Conservation (phyloP, 1,140 invertebrate genomes). For the Conus betulinus region DNA sequence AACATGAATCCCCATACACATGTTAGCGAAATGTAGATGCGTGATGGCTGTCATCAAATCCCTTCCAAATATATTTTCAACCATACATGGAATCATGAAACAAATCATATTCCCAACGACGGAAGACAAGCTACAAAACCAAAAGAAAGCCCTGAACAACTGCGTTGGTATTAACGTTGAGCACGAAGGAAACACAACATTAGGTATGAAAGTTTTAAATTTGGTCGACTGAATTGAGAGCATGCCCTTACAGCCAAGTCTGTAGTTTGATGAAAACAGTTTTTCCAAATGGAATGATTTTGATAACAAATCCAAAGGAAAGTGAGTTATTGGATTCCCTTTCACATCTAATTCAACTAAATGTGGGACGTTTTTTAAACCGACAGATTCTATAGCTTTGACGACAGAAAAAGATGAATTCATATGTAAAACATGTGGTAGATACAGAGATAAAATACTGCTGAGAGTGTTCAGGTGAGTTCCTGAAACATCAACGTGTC, state of each 20-base stretch:
- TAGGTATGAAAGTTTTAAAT: not conserved
- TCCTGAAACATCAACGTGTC: not conserved
- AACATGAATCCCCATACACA: slow-evolving; percentile 66
- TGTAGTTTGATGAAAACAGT: not conserved
- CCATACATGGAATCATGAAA: not conserved
- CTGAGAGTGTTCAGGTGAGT: not conserved
- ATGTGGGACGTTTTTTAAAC: not conserved
- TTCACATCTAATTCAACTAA: not conserved
- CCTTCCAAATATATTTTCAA: too few species aligned
- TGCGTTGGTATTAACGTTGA: not conserved
- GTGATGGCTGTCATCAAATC: slow-evolving; percentile 47
- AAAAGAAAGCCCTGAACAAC: not conserved
- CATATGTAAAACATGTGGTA: slow-evolving; percentile 18
- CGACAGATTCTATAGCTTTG: not conserved
- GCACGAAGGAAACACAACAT: not conserved
- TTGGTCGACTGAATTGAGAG: not conserved
- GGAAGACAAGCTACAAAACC: not conserved
- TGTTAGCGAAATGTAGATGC: slow-evolving; percentile 60
- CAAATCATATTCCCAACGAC: not conserved
- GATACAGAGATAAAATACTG: not conserved
- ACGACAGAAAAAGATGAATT: not conserved
- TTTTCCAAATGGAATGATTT: not conserved
- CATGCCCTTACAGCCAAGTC: not conserved
- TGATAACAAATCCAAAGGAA: not conserved
- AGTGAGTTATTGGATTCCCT: not conserved